Conservation (phyloP, 2,888 invertebrate species). For the Thera obeliscata region DNA sequence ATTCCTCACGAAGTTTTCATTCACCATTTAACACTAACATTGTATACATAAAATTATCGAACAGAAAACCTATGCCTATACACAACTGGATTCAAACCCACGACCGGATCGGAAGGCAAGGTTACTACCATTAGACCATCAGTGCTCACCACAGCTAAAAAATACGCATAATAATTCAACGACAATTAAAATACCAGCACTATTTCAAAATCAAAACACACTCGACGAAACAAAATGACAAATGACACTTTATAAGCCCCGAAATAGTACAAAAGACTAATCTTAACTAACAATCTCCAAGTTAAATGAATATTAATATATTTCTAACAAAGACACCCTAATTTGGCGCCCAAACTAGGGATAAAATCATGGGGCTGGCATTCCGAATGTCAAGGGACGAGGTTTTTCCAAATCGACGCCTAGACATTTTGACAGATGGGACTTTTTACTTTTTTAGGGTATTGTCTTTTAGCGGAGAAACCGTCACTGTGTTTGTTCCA, state of each 20-base stretch:
- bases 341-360: conserved; percentile 44
- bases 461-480: neutral
- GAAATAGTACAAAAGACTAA: conserved; percentile 68
- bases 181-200: conserved; percentile 62
- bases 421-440: conserved; percentile 67
- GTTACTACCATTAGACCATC: too few relatives aligned
- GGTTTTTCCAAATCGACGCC: conserved; percentile 55
- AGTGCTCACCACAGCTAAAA: conserved; percentile 17
- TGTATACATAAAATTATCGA: too few relatives aligned
- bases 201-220: conserved; percentile 59
- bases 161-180: conserved; percentile 47
- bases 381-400: conserved; percentile 58
- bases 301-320: conserved; percentile 60
- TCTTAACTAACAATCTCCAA: conserved; percentile 70
- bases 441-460: conserved; percentile 50
- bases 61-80: too few relatives aligned
- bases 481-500: neutral
- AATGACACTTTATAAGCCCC: conserved; percentile 59
- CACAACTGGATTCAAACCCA: too few relatives aligned
- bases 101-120: too few relatives aligned
- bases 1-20: too few relatives aligned
- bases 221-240: conserved; percentile 62
- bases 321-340: conserved; percentile 57
- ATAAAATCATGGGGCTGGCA: conserved; percentile 57
- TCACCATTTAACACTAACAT: too few relatives aligned